These are phyloP conservation scores for Alethe diademata DNA, from an alignment of 2,113 vertebrate species.

Conservation along the genomic window DNA sequence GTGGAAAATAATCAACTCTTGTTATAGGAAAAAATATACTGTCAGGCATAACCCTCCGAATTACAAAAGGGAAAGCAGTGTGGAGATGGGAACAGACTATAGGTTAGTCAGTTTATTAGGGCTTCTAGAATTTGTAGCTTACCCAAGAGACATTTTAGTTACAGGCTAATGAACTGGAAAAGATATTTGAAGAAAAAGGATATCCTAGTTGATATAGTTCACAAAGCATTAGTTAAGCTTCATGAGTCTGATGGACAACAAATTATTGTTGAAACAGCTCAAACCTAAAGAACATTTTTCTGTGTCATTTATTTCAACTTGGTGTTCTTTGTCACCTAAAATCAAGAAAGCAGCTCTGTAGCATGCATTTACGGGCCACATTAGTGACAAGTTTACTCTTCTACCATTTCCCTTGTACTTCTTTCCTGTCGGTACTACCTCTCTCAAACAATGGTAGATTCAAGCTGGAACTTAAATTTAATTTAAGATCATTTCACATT, in stretches of 20 bases:
- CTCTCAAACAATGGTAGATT: background rate
- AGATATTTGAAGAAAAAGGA: conserved; percentile 59
- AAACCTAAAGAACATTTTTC: conserved; percentile 59
- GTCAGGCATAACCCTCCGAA: background rate
- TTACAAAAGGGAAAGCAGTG: background rate
- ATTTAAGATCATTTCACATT: background rate
- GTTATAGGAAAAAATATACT: background rate
- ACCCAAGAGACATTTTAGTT: conserved; percentile 59
- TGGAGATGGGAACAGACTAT: background rate
- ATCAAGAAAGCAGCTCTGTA: background rate
- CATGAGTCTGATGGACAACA: conserved; percentile 66
- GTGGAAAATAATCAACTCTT: background rate
- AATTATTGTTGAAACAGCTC: conserved; percentile 69
- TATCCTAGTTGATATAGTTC: conserved; percentile 65
- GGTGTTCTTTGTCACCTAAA: conserved; percentile 54
- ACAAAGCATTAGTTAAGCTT: conserved; percentile 68
- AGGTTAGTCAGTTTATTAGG: conserved; percentile 35
- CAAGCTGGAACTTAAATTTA: background rate
- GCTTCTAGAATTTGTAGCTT: conserved; percentile 43
- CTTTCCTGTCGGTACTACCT: background rate
- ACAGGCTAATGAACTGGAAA: conserved; percentile 69
- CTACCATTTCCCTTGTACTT: background rate
- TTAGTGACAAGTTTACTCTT: background rate
- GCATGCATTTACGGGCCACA: background rate
- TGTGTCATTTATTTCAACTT: conserved; percentile 57